Evolutionary conservation across 1,140 invertebrate genomes (phyloP).

Genomic region (Aricia agestis): DNA sequence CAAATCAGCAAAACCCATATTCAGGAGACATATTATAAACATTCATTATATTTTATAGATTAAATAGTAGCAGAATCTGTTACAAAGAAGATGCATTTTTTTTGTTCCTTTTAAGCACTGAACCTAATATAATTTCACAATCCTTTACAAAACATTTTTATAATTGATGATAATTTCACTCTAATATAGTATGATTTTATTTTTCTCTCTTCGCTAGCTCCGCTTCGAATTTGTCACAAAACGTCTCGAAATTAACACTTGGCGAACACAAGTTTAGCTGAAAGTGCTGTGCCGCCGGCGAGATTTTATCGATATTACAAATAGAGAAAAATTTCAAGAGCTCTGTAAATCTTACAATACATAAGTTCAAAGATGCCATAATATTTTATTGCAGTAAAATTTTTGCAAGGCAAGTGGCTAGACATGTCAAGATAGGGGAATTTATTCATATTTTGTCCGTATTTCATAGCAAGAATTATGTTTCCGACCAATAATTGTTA

Average conservation of each 20-base stretch:
- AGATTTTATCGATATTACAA: conserved; percentile 43
- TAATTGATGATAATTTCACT: background rate
- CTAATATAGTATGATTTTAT: background rate
- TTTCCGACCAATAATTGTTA: background rate
- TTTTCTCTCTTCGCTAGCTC: conserved; percentile 24
- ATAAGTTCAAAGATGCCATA: conserved; percentile 15
- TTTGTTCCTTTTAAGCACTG: too few relatives aligned
- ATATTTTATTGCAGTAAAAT: conserved; percentile 15
- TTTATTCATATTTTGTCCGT: background rate
- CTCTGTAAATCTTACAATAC: conserved; percentile 21
- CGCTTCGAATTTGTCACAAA: conserved; percentile 50
- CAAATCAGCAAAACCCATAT: too few relatives aligned
- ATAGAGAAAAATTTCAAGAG: conserved; percentile 21
- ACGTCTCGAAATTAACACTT: conserved; percentile 60
- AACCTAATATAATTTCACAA: too few relatives aligned
- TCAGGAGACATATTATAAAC: too few relatives aligned
- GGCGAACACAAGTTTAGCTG: conserved; percentile 54
- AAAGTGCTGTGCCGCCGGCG: conserved; percentile 32
- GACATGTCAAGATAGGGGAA: conserved; percentile 4
- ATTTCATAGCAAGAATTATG: background rate
- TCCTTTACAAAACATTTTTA: background rate
- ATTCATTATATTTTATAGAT: too few relatives aligned
- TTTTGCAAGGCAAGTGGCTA: conserved; percentile 18
- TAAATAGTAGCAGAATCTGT: too few relatives aligned
- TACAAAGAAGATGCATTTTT: too few relatives aligned